Base-by-base conservation (phyloP, 2,113 vertebrate species). In the Gasterosteus nipponicus region DNA sequence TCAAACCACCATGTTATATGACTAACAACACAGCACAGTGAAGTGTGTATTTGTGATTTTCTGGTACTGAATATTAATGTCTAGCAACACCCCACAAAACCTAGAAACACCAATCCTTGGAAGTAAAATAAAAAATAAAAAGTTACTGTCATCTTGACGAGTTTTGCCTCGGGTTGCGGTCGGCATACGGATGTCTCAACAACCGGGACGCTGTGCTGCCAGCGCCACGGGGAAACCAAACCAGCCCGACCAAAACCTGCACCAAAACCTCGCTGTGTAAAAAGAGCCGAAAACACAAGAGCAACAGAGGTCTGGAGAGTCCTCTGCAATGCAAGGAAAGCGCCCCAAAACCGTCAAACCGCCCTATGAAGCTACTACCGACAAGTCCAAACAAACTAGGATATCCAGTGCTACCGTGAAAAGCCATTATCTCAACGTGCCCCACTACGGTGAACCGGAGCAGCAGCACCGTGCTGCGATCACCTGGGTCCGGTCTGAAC, bases 41-140 rank as follows among this genome's bases (percentile, higher is more conserved):
- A 91, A 79, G 85, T 77, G 86, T 86, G 78, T 87, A 53, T 75
- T 75, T 89, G 84, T 82, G 72, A 38, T 87, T 75, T 83, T 85
- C 68, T 78, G 81, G 72, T 88, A 82, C 60, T 89, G 82, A 84
- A 75, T 87, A 87, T 81, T 73, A 86, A 89, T 85, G 74, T 83
- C 84, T 91, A 90, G 85, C 80, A 91, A 91, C 90, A 90, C 82
- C 87, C 87, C 86, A 89, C 79, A 89, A 88, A 92, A 89, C 71
- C 78, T 88, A 82, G 79, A 89, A 92, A 93, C 82, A 89, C 81
- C 83, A 92, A 89, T 87, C 81, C 75, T 89, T 83, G 69, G 68
- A 87, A 89, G 58, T 74, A 71, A 80, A 80, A 81, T 69, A 82
- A 61, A 53, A 80, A 44, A 39, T 65, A 71, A 73, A 77, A 75